These are phyloP conservation scores for Luperina testacea DNA, from an alignment of 2,888 invertebrate species.

Conservation along the genomic window DNA sequence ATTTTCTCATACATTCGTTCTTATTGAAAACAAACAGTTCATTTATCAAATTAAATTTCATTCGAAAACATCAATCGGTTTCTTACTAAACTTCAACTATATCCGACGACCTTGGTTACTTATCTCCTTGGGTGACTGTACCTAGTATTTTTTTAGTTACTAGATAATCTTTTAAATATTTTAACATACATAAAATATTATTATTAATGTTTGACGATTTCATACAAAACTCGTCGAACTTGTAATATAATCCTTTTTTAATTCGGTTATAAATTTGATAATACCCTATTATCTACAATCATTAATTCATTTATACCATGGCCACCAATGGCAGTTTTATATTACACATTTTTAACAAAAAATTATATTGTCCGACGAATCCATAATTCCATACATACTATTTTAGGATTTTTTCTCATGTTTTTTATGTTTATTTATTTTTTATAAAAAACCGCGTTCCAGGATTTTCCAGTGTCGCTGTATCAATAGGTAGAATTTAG, in stretches of 20 bases:
- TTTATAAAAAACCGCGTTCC: slow-evolving; percentile 36
- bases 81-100: too few species aligned
- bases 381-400: background rate
- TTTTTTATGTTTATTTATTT: slow-evolving; percentile 2
- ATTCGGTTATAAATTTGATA: background rate
- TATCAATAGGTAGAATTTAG: slow-evolving; percentile 16
- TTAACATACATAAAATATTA: background rate
- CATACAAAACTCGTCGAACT: too few species aligned
- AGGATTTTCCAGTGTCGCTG: slow-evolving; percentile 56
- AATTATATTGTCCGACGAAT: background rate
- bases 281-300: background rate
- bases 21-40: too few species aligned
- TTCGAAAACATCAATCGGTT: too few species aligned
- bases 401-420: background rate
- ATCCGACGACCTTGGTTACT: too few species aligned
- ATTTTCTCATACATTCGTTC: too few species aligned
- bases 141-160: too few species aligned
- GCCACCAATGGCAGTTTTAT: too few species aligned
- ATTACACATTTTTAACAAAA: too few species aligned
- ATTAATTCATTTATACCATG: background rate
- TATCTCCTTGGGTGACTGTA: too few species aligned
- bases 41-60: too few species aligned
- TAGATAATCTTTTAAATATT: too few species aligned
- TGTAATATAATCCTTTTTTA: background rate
- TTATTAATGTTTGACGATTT: background rate